Conservation (phyloP, 2,113 vertebrate genomes). For the Smithornis capensis region DNA sequence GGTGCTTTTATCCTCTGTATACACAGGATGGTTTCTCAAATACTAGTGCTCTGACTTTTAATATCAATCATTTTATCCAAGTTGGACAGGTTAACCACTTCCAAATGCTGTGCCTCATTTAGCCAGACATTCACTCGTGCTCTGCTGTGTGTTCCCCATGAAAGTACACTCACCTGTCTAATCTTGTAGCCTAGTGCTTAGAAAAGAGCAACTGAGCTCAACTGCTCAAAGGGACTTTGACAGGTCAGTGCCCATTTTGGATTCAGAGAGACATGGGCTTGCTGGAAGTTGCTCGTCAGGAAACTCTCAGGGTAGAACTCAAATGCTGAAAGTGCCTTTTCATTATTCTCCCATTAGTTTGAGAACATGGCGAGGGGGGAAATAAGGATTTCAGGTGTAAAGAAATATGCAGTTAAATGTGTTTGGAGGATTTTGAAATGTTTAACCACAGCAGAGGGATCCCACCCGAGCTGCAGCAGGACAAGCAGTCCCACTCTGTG, state of each 20-base stretch:
- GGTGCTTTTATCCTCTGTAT: neutral
- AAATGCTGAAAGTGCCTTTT: neutral
- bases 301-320: neutral
- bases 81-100: neutral
- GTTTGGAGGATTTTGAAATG: neutral
- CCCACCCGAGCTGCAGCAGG: neutral
- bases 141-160: neutral
- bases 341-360: rapidly evolving
- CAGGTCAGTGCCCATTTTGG: neutral
- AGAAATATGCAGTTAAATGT: neutral
- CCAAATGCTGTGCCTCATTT: neutral
- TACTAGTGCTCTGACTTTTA: neutral
- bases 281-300: neutral
- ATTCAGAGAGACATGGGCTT: rapidly evolving
- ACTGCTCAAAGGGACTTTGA: neutral
- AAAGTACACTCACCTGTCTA: neutral
- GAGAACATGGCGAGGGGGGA: neutral
- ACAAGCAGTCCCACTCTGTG: neutral
- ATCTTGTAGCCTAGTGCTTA: neutral
- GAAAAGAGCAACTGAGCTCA: neutral
- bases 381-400: neutral
- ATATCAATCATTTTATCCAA: neutral
- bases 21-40: neutral
- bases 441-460: neutral
- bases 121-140: neutral